Conservation (phyloP, 2,888 invertebrate species). For the Orthosia incerta region DNA sequence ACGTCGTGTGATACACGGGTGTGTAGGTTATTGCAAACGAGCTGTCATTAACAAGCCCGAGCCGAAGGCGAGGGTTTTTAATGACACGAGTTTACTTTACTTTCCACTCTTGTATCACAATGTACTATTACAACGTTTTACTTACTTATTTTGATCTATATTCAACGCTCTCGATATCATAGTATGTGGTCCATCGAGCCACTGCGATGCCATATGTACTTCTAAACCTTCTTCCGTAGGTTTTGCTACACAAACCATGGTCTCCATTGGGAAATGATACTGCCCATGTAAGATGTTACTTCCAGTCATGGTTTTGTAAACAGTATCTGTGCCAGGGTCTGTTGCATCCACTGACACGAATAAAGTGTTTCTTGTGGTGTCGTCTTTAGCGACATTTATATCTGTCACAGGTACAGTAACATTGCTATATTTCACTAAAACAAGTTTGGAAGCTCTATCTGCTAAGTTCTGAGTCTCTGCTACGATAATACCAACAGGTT, state of each 20-base stretch:
- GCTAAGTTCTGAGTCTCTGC: constrained; percentile 90
- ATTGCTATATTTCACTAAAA: constrained; percentile 88
- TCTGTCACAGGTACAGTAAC: constrained; percentile 60
- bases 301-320: constrained; percentile 68
- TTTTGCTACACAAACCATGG: constrained; percentile 91
- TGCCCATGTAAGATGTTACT: constrained; percentile 89
- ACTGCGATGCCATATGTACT: constrained; percentile 91
- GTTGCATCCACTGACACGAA: constrained; percentile 24
- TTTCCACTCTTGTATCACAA: too few species aligned
- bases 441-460: constrained; percentile 88
- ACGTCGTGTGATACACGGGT: too few species aligned
- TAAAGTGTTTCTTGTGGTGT: constrained; percentile 30
- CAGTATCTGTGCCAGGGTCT: constrained; percentile 38
- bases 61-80: too few species aligned
- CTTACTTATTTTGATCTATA: constrained; percentile 82
- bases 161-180: constrained; percentile 87
- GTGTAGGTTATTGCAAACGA: too few species aligned
- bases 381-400: constrained; percentile 39
- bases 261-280: constrained; percentile 94
- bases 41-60: too few species aligned
- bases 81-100: too few species aligned
- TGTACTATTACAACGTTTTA: not conserved
- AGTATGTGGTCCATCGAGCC: constrained; percentile 89
- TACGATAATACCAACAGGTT: constrained; percentile 86
- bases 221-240: constrained; percentile 93